phyloP scores from a whole-genome alignment of 2,797 vertebrate species.

The Manis crassicaudata region DNA sequence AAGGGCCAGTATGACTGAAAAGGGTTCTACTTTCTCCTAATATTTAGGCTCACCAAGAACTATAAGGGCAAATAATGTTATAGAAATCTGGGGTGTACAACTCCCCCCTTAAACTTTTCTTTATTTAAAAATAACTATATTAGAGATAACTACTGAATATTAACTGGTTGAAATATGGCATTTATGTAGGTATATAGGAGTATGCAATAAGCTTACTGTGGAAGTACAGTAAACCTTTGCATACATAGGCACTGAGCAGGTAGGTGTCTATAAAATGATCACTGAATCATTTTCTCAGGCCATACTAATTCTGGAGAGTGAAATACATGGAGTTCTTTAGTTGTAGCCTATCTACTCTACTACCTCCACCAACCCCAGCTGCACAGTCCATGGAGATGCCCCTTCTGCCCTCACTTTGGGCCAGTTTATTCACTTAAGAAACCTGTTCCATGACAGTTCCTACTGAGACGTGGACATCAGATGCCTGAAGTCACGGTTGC shows the following conservation, averaged over 20 bases:
- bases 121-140: slow-evolving; percentile 24
- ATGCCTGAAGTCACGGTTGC: neutral
- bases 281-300: neutral
- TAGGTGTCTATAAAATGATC: neutral
- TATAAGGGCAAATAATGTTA: neutral
- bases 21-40: neutral
- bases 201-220: neutral
- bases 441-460: neutral
- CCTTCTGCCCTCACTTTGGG: neutral
- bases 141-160: neutral
- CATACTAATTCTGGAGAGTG: neutral
- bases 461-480: neutral
- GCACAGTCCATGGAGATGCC: neutral
- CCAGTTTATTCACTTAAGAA: neutral
- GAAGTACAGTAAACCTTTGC: neutral
- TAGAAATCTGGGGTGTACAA: neutral
- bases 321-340: neutral
- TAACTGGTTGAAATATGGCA: neutral
- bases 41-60: neutral
- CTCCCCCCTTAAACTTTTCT: neutral
- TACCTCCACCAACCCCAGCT: too few species aligned
- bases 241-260: neutral
- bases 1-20: neutral
- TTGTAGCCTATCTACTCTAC: neutral
- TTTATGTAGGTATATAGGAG: neutral